Base-by-base conservation (phyloP, 2,797 vertebrate species). In the Fringilla coelebs region DNA sequence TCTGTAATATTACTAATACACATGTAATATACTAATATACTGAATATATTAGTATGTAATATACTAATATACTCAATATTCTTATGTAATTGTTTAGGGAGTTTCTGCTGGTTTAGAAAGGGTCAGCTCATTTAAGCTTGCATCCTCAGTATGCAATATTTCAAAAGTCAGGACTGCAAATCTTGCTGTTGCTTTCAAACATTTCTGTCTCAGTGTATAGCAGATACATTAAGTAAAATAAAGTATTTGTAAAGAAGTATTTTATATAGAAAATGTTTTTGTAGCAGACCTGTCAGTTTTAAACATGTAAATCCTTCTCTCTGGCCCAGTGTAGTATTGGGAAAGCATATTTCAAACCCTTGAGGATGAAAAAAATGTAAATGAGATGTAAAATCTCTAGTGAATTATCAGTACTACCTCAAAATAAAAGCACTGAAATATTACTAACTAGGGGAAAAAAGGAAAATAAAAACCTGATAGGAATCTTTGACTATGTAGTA, bases 311-410 rank as follows among this genome's bases (percentile, higher is more conserved):
- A 74, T 91, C 24, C 29, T 91, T 62, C 45, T 83, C 12, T 79
- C 9, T 85, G 65, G 24, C 34, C 52, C 24, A 14, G 29, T 71
- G 38, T 51, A 55, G 13, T 45, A 40, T 32, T 91, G 45, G 40
- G 61, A 80, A 74, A 90, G 11, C 29, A 8, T 54, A 71, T 83
- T 70, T 79, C 48, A 79, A 66, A 73, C 28, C 34, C 45, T 34
- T 89, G 26, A 83, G 62, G 36, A 48, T 84, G 26, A 81, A 83
- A 66, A n/a, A n/a, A n/a, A n/a, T n/a, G n/a, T n/a, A n/a, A n/a
- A n/a, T n/a, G n/a, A n/a, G n/a, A n/a, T 57, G 25, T 75, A 43
- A 89, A 81, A 22, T 45, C 63, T 18, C n/a, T 40, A 46, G 40
- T 43, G 51, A 89, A 40, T 67, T 71, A 31, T 51, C 18, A 28